A percentile compares a stretch with the other conserved stretches of the same genome.
These are phyloP conservation scores for Harpalus rubripes DNA, from an alignment of 2,888 invertebrate species.

Conservation along the genomic window DNA sequence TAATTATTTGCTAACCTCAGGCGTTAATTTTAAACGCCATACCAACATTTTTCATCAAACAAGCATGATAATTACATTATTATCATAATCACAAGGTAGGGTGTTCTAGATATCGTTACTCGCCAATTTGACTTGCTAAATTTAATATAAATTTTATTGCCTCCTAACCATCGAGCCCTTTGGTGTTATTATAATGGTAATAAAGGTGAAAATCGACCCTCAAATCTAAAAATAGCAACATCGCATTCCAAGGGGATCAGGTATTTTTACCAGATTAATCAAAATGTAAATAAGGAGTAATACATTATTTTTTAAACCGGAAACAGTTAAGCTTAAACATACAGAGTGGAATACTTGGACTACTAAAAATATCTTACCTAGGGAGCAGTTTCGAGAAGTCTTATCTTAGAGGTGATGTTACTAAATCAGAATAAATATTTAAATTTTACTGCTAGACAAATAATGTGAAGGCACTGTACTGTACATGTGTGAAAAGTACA, in stretches of 20 bases:
- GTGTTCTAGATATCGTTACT: constrained; percentile 39
- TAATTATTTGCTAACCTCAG: constrained; percentile 30
- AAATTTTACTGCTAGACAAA: constrained; percentile 25
- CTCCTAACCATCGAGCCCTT: constrained; percentile 18
- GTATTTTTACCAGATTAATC: constrained; percentile 11
- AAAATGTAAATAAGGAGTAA: constrained; percentile 24
- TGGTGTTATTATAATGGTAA: background rate
- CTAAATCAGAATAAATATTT: constrained; percentile 42
- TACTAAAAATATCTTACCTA: constrained; percentile 8
- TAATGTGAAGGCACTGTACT: background rate
- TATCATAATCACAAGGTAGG: constrained; percentile 46
- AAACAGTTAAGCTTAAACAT: constrained; percentile 30
- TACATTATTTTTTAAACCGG: constrained; percentile 34
- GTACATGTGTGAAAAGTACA: background rate
- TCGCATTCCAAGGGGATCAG: background rate
- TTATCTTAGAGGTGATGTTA: constrained; percentile 3
- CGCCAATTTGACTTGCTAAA: constrained; percentile 53
- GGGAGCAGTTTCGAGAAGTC: background rate
- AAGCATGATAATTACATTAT: constrained; percentile 55
- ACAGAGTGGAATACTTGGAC: background rate
- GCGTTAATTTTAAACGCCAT: constrained; percentile 46
- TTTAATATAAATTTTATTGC: constrained; percentile 38
- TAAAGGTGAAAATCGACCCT: constrained; percentile 27
- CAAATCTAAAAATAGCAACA: constrained; percentile 2
- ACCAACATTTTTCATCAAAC: constrained; percentile 45